Evolutionary conservation across 2,888 invertebrate species (phyloP).

Genomic region (Pelosia muscerda): DNA sequence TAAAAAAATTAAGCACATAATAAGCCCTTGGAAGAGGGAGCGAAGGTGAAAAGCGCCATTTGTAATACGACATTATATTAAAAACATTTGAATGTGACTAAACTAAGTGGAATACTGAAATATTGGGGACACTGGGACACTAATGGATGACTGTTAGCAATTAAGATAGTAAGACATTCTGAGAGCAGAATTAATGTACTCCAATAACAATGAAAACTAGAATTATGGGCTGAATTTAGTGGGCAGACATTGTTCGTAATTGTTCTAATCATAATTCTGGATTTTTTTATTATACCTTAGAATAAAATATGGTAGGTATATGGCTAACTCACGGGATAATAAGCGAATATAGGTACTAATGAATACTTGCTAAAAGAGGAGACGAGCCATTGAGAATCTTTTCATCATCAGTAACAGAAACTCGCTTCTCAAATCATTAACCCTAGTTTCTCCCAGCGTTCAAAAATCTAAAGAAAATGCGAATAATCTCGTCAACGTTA

Average conservation of each 20-base stretch:
- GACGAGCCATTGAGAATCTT: not conserved
- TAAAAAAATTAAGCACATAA: conserved; percentile 57
- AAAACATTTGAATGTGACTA: conserved; percentile 55
- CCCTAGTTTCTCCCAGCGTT: too few species aligned
- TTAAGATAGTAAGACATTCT: conserved; percentile 41
- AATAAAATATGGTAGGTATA: not conserved
- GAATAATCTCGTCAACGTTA: not conserved
- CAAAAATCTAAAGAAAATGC: too few species aligned
- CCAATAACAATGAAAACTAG: conserved; percentile 14
- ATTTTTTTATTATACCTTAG: not conserved
- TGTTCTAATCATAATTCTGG: not conserved
- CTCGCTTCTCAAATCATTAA: not conserved
- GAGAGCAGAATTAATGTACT: conserved; percentile 26
- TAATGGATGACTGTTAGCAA: conserved; percentile 56
- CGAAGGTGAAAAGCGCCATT: conserved; percentile 65
- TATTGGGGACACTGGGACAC: conserved; percentile 54
- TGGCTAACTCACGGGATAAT: not conserved
- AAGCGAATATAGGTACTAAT: not conserved
- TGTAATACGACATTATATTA: conserved; percentile 52
- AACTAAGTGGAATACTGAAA: conserved; percentile 51
- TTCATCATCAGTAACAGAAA: not conserved
- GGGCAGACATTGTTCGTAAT: not conserved
- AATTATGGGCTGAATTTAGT: not conserved
- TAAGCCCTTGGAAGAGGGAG: conserved; percentile 53
- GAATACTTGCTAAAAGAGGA: not conserved